Base-by-base conservation (phyloP, 2,113 vertebrate genomes). In the Lasiurus cinereus region DNA sequence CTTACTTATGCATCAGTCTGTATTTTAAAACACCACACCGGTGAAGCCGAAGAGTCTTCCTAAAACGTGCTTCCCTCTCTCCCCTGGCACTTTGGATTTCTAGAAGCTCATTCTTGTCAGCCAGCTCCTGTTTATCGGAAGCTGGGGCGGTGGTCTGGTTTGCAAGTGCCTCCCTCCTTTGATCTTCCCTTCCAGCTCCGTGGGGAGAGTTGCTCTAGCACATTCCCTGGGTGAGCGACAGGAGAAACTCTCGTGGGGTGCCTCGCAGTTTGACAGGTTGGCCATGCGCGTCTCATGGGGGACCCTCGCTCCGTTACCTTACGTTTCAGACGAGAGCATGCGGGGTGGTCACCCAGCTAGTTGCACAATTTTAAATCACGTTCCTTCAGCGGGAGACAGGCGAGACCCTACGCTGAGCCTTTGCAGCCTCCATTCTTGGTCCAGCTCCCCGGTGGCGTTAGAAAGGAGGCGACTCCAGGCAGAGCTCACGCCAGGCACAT, bases 331-430 rank as follows among this genome's bases (percentile, higher is more conserved):
- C 79, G 74, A 88, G 93, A 91, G 33, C 31, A 16, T 80, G 88
- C 76, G 27, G 14, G 19, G 5, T 93, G 76, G 89, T 86, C 86
- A 91, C 70, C 13, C 48, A 56, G 54, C 77, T 56, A 84, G 88
- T 74, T 83, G 31, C 80, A 78, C 52, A 56, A 84, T 85, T 85
- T 88, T 16, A 87, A 96, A 33, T 48, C 39, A 43, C 91, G 83
- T 90, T 92, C 86, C 48, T 80, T 74, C 39, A 29, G 7, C 83
- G 14, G 29, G 86, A 93, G 73, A 46, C 14, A 88, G 31, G 21
- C 74, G 77, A 46, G 46, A 76, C 15, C n/a, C 16, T 59, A 31
- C 48, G 16, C 21, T n/a, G 39, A 59, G 10, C 93, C 88, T 93
- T 87, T 64, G 59, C 84, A 94, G 87, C 76, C 24, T 66, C 69